Evolutionary conservation across 2,113 vertebrate species (phyloP).

Genomic region (Hepsetus odoe): DNA sequence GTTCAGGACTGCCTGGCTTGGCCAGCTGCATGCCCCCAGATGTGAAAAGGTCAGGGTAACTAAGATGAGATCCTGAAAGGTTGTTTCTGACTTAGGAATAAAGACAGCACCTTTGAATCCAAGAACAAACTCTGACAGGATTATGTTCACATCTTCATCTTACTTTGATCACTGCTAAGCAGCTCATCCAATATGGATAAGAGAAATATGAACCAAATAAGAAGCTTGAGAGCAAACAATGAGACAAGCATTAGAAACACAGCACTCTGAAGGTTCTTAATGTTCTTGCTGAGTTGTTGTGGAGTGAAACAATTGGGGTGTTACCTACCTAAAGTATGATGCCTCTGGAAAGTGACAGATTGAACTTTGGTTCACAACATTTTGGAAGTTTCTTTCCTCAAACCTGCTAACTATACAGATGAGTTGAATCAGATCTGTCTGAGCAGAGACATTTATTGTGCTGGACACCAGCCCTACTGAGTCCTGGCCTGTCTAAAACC

Average conservation of each 20-base stretch:
- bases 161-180: not conserved
- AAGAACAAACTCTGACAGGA: not conserved
- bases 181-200: constrained; percentile 10
- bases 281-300: not conserved
- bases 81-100: constrained; percentile 56
- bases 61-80: constrained; percentile 64
- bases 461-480: no score
- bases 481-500: not conserved
- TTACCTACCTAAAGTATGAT: constrained; percentile 15
- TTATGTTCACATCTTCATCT: not conserved
- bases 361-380: no score
- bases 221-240: constrained; percentile 1
- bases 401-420: no score
- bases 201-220: not conserved
- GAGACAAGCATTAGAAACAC: not conserved
- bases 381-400: no score
- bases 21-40: constrained; percentile 58
- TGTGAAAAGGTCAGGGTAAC: constrained; percentile 69
- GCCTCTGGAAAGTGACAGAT: not conserved
- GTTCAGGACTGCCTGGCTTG: constrained; percentile 60
- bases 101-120: constrained; percentile 48
- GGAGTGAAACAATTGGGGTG: not conserved
- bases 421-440: no score
- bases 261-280: not conserved
- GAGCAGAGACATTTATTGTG: no score